Percentiles rank a stretch among this genome's conserved stretches.
phyloP scores from a whole-genome alignment of 1,140 invertebrate species.

The Thaumetopoea pityocampa region DNA sequence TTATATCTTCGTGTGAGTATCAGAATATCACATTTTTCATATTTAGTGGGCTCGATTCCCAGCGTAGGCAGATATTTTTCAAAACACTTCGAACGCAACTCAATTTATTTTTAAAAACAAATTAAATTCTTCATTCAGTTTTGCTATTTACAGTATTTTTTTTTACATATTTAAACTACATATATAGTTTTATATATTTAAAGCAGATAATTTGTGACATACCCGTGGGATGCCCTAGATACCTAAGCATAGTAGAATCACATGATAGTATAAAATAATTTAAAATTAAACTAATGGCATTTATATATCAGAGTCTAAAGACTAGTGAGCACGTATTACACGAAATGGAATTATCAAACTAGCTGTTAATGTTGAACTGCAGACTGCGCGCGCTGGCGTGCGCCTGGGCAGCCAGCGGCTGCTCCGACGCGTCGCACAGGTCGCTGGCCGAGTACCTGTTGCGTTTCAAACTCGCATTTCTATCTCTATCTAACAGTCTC shows the following conservation, averaged over 20 bases:
- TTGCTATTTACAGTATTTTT: no score
- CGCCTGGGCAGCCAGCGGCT: conserved; percentile 52
- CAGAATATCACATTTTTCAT: no score
- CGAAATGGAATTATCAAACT: conserved; percentile 51
- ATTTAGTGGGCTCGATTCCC: no score
- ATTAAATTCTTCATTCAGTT: no score
- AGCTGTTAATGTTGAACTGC: conserved; percentile 67
- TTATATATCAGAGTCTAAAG: conserved; percentile 21
- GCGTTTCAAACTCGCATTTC: conserved; percentile 43
- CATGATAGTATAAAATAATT: conserved; percentile 12
- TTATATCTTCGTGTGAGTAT: no score
- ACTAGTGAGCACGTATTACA: conserved; percentile 52
- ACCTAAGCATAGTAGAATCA: conserved; percentile 15
- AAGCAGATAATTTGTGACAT: no score
- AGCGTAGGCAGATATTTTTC: no score
- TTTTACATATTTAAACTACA: no score
- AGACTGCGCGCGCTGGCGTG: conserved; percentile 69
- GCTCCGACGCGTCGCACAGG: conserved; percentile 61
- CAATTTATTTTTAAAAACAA: no score
- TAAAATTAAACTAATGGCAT: conserved; percentile 20
- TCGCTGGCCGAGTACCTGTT: conserved; percentile 69
- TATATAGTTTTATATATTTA: no score
- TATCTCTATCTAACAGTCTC: conserved; percentile 50
- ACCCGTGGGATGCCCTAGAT: no score
- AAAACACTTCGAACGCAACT: no score